phyloP scores from a whole-genome alignment of 1,140 invertebrate genomes.

The Thaumatotibia leucotreta region DNA sequence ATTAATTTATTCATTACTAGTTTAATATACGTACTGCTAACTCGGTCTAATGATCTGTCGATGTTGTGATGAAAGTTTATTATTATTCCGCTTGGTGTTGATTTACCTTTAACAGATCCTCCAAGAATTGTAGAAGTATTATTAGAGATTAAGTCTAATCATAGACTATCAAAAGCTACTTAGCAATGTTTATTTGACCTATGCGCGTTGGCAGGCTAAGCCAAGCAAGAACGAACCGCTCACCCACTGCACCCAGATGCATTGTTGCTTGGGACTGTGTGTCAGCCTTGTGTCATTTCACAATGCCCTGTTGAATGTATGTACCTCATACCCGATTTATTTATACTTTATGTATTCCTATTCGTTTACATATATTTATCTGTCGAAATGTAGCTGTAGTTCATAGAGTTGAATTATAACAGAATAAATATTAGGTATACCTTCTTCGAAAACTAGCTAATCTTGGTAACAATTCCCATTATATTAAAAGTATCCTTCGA shows the following conservation, averaged over 20 bases:
- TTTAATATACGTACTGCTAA: neutral
- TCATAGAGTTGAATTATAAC: neutral
- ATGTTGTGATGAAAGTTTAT: neutral
- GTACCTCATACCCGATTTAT: neutral
- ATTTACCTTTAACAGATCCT: neutral
- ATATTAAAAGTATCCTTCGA: no score
- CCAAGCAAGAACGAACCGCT: conserved; percentile 39
- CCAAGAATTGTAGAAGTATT: neutral
- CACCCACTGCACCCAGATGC: conserved; percentile 55
- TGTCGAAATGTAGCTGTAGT: neutral
- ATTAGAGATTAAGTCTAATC: neutral
- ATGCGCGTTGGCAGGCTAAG: neutral
- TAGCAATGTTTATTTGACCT: neutral
- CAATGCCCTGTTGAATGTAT: conserved; percentile 21
- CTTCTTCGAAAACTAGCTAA: no score
- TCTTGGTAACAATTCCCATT: no score
- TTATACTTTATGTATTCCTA: neutral
- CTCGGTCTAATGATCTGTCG: neutral
- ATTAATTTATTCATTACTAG: no score
- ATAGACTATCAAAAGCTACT: neutral
- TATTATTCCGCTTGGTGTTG: neutral
- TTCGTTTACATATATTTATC: neutral
- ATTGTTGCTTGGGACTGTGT: conserved; percentile 25
- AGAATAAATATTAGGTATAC: neutral
- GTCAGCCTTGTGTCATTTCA: conserved; percentile 45